Percentiles rank a stretch among this genome's conserved stretches.
Evolutionary conservation across 2,888 invertebrate genomes (phyloP).

Genomic region (Stenchaetothrips biformis): DNA sequence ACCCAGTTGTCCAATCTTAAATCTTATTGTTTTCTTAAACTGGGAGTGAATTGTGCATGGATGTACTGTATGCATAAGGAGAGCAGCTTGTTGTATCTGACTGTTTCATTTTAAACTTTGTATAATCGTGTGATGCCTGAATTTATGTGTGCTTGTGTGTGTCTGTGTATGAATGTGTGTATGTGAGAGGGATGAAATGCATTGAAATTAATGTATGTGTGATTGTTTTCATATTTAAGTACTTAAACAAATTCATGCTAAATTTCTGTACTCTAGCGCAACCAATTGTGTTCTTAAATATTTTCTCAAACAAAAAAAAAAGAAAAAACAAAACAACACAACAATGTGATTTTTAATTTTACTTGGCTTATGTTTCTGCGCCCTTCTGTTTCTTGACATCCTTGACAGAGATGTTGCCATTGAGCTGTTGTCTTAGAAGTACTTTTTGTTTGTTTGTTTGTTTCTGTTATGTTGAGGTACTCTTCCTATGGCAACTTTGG

Average conservation of each 20-base stretch:
- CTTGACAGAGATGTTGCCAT: neutral
- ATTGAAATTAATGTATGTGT: neutral
- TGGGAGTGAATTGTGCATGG: neutral
- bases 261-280: neutral
- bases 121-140: too few relatives aligned
- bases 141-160: too few relatives aligned
- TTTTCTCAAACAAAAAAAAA: too few relatives aligned
- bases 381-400: too few relatives aligned
- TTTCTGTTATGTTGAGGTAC: neutral
- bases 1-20: neutral
- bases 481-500: neutral
- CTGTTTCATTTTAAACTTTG: too few relatives aligned
- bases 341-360: too few relatives aligned
- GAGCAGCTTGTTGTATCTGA: too few relatives aligned
- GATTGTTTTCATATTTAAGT: neutral
- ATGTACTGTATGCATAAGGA: neutral
- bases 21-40: neutral
- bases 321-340: too few relatives aligned
- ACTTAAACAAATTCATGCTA: neutral
- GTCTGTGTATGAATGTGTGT: neutral
- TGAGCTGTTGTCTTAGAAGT: neutral
- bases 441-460: slow-evolving; percentile 4
- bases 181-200: neutral
- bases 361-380: too few relatives aligned
- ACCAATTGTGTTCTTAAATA: neutral